These are phyloP conservation scores for Sarcophaga rosellei DNA, from an alignment of 2,888 invertebrate genomes.

Conservation along the genomic window DNA sequence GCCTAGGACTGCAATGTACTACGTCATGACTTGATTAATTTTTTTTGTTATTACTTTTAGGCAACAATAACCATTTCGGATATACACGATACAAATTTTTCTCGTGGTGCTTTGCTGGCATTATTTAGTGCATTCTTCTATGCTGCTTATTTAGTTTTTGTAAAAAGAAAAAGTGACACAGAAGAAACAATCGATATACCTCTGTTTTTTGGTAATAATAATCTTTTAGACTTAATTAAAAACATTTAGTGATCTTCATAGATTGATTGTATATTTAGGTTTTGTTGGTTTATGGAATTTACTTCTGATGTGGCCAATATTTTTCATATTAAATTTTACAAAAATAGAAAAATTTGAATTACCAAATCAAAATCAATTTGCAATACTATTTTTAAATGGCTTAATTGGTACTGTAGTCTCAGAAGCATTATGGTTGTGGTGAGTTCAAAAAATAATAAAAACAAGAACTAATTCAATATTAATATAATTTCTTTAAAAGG, in stretches of 20 bases:
- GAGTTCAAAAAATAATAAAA: conserved; percentile 75
- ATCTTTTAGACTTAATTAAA: background rate
- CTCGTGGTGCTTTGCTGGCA: conserved; percentile 90
- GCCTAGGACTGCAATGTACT: no score
- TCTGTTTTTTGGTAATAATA: conserved; percentile 92
- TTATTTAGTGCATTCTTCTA: conserved; percentile 94
- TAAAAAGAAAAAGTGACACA: conserved; percentile 92
- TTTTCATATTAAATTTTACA: conserved; percentile 92
- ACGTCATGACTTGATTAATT: background rate
- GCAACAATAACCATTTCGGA: conserved; percentile 90
- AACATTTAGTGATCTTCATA: no score
- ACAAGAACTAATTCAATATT: background rate
- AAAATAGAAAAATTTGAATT: conserved; percentile 92
- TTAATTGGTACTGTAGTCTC: conserved; percentile 94
- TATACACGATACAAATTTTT: conserved; percentile 86
- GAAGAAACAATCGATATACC: conserved; percentile 97
- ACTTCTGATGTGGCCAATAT: conserved; percentile 93
- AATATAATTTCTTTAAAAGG: conserved; percentile 82
- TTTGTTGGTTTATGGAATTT: conserved; percentile 96
- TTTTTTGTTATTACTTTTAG: conserved; percentile 80
- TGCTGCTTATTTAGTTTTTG: conserved; percentile 93
- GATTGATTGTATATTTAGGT: conserved; percentile 83
- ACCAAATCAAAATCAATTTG: conserved; percentile 91
- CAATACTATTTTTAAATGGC: conserved; percentile 91
- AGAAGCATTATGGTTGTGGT: conserved; percentile 97